Percentiles rank a stretch among this genome's conserved stretches.
phyloP scores from a whole-genome alignment of 1,140 invertebrate species.

The Apis cerana region DNA sequence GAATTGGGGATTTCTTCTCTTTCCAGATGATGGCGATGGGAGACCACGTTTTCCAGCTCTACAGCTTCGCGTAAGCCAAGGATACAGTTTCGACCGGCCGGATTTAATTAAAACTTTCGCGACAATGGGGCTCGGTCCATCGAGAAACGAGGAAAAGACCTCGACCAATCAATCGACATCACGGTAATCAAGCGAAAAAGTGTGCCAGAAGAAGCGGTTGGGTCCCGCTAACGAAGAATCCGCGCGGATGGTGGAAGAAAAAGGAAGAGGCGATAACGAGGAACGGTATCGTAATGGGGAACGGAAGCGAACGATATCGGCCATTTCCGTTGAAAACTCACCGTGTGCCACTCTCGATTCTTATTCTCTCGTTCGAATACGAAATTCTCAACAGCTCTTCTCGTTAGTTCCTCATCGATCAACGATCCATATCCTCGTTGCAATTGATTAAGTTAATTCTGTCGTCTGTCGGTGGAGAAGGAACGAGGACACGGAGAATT shows the following conservation, averaged over 20 bases:
- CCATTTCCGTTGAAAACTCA: slow-evolving; percentile 39
- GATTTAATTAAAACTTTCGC: slow-evolving; percentile 68
- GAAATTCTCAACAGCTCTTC: too few species aligned
- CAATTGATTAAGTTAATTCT: too few species aligned
- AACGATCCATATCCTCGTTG: too few species aligned
- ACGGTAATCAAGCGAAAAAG: slow-evolving; percentile 59
- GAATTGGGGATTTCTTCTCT: too few species aligned
- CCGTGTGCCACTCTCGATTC: not conserved
- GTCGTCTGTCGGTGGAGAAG: too few species aligned
- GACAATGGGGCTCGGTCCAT: slow-evolving; percentile 39
- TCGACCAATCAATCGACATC: slow-evolving; percentile 61
- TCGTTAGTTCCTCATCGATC: not conserved
- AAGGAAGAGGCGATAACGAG: slow-evolving; percentile 53
- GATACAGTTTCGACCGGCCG: slow-evolving; percentile 54
- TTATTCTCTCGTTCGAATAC: not conserved
- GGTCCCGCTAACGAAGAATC: slow-evolving; percentile 24
- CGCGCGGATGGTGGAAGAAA: not conserved
- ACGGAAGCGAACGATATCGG: slow-evolving; percentile 51
- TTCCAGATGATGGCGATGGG: too few species aligned
- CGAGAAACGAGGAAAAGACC: slow-evolving; percentile 39
- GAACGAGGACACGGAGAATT: too few species aligned
- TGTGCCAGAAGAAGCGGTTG: slow-evolving; percentile 13
- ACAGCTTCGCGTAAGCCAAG: too few species aligned
- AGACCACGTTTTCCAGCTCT: too few species aligned
- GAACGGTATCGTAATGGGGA: slow-evolving; percentile 28